Conservation (phyloP, 2,797 vertebrate species). For the Pseudochaenichthys georgianus region DNA sequence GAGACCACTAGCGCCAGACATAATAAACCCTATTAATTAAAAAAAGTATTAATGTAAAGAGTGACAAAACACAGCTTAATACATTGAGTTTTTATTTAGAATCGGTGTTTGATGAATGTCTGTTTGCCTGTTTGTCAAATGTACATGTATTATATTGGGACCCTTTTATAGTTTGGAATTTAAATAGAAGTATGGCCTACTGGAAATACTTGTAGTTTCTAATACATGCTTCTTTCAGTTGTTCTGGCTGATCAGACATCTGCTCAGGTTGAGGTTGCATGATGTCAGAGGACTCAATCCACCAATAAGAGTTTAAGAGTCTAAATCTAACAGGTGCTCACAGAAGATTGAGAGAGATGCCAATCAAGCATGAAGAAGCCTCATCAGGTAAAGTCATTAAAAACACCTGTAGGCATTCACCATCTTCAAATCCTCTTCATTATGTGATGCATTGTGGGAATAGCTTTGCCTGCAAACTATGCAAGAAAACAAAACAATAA, state of each 20-base stretch:
- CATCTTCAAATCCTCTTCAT: neutral
- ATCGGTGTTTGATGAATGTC: neutral
- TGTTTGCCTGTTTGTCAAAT: neutral
- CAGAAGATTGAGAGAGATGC: neutral
- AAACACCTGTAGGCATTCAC: neutral
- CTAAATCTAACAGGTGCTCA: neutral
- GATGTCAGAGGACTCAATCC: neutral
- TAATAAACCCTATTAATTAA: no score
- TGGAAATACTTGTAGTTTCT: neutral
- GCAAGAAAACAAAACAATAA: neutral
- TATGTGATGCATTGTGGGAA: neutral
- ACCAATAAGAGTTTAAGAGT: neutral
- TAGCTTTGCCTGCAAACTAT: neutral
- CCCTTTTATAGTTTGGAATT: neutral
- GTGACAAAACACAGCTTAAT: neutral
- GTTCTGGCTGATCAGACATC: neutral
- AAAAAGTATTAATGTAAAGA: neutral
- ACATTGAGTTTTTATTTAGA: neutral
- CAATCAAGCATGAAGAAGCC: neutral
- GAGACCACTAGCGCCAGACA: neutral
- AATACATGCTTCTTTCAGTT: neutral
- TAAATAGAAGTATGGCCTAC: neutral
- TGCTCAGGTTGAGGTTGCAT: neutral
- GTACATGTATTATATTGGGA: neutral
- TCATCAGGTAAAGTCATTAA: neutral